Evolutionary conservation across 1,140 invertebrate species (phyloP).

Genomic region (Pemphigus obesinymphae): DNA sequence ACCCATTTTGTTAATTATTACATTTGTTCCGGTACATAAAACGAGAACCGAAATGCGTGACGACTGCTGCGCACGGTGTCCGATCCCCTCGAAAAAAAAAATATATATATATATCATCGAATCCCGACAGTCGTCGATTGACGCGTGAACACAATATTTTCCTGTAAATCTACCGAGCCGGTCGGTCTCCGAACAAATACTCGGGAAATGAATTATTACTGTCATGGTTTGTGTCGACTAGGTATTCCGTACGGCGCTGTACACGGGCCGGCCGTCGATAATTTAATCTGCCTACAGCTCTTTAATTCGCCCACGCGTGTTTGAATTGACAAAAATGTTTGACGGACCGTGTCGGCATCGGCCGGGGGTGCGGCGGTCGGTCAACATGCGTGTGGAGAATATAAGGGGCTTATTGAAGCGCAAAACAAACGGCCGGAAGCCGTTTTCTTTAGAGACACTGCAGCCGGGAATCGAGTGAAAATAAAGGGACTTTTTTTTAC

Average conservation of each 20-base stretch:
- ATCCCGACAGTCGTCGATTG: too few species aligned
- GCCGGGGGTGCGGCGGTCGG: not conserved
- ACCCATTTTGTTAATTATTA: not conserved
- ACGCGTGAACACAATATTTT: too few species aligned
- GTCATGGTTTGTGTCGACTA: not conserved
- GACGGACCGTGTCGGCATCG: not conserved
- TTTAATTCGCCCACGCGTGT: conserved; percentile 25
- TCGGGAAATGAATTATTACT: not conserved
- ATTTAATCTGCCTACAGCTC: conserved; percentile 13
- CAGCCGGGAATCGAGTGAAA: conserved; percentile 34
- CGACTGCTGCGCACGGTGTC: not conserved
- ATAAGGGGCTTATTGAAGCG: conserved; percentile 22
- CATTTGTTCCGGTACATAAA: conserved; percentile 39
- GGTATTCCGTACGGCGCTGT: too few species aligned
- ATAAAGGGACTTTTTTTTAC: too few species aligned
- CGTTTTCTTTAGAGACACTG: conserved; percentile 18
- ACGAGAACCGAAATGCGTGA: not conserved
- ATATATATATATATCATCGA: too few species aligned
- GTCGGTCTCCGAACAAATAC: not conserved
- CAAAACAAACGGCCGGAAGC: conserved; percentile 38
- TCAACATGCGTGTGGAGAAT: not conserved
- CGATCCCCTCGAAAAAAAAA: too few species aligned
- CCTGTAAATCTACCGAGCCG: not conserved
- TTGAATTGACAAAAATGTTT: not conserved
- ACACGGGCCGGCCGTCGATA: not conserved